These are phyloP conservation scores for Cardinalis cardinalis DNA, from an alignment of 2,113 vertebrate genomes.

Conservation along the genomic window DNA sequence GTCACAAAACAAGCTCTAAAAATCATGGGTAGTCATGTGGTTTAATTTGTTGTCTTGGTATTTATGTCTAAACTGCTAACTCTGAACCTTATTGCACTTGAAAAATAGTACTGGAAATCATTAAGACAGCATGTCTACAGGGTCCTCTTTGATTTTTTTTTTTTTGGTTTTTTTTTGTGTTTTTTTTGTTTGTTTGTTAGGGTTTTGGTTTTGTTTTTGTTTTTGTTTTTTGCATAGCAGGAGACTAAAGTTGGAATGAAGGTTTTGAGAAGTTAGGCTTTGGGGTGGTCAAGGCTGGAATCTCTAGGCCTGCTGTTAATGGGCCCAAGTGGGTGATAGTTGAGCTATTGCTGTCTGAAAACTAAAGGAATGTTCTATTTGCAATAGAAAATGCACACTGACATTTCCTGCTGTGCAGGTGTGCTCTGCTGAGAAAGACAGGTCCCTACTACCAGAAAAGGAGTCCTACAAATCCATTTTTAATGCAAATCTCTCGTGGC, in stretches of 20 bases:
- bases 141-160: neutral
- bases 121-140: neutral
- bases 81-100: neutral
- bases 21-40: neutral
- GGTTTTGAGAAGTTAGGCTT: neutral
- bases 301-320: neutral
- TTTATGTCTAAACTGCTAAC: neutral
- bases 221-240: neutral
- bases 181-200: no score
- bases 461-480: neutral
- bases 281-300: neutral
- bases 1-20: neutral
- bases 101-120: neutral
- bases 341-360: neutral
- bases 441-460: neutral
- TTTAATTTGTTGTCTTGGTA: neutral
- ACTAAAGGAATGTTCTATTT: neutral
- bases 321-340: neutral
- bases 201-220: no score
- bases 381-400: neutral
- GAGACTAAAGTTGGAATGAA: neutral
- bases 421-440: neutral
- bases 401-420: neutral
- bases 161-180: neutral
- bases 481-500: neutral